Conservation (phyloP, 2,888 invertebrate genomes). For the Xylota sylvarum region DNA sequence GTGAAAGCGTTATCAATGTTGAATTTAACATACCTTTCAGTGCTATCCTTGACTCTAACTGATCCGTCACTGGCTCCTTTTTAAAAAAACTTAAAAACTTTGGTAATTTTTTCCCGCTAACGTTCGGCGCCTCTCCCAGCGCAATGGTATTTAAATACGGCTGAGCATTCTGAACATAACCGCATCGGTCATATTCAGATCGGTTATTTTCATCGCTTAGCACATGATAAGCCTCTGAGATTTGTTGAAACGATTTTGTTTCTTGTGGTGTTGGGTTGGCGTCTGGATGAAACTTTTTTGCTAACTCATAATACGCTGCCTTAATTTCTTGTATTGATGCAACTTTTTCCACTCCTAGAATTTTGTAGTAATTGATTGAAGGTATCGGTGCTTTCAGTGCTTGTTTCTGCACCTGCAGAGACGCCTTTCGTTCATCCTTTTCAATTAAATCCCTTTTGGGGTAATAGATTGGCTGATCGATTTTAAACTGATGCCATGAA, state of each 20-base stretch:
- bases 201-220: conserved; percentile 92
- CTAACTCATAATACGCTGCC: conserved; percentile 82
- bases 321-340: conserved; percentile 82
- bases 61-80: not conserved
- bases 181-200: conserved; percentile 85
- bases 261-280: conserved; percentile 79
- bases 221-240: conserved; percentile 99
- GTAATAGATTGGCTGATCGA: conserved; percentile 79
- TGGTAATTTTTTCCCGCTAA: not conserved
- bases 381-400: not conserved
- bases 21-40: conserved; percentile 18
- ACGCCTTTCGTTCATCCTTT: conserved; percentile 9
- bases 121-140: not conserved
- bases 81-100: conserved; percentile 9
- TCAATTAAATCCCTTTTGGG: conserved; percentile 72
- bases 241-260: conserved; percentile 89
- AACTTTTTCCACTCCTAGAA: conserved; percentile 80
- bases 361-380: conserved; percentile 81
- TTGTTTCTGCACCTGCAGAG: not conserved
- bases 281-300: conserved; percentile 84
- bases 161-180: conserved; percentile 77
- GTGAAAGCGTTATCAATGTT: no score
- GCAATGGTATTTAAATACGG: not conserved
- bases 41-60: not conserved
- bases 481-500: conserved; percentile 80